Conservation (phyloP, 2,888 invertebrate species). For the Pyrochroa serraticornis region DNA sequence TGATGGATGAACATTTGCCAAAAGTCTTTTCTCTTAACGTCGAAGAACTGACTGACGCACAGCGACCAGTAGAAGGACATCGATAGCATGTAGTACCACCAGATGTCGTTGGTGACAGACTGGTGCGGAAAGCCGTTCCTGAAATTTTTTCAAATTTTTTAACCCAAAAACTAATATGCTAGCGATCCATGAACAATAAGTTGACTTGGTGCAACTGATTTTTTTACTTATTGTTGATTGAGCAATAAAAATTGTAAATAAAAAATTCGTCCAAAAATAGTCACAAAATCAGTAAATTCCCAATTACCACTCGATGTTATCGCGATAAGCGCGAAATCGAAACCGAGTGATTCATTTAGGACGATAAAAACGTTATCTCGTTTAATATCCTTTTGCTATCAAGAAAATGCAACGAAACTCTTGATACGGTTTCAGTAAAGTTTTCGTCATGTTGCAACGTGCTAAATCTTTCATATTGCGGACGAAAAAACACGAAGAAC, state of each 20-base stretch:
- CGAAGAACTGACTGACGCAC: conserved; percentile 90
- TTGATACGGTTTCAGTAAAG: too few relatives aligned
- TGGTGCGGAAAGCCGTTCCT: conserved; percentile 65
- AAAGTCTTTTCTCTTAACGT: conserved; percentile 92
- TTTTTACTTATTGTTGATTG: background rate
- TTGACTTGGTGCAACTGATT: background rate
- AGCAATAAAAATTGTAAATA: background rate
- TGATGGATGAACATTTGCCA: conserved; percentile 99
- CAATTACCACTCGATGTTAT: too few relatives aligned
- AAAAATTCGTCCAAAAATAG: too few relatives aligned
- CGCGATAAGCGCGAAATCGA: too few relatives aligned
- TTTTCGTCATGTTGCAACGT: conserved; percentile 38
- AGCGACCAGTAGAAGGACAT: conserved; percentile 95
- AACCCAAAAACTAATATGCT: background rate
- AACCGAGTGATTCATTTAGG: background rate
- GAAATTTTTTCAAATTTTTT: conserved; percentile 26
- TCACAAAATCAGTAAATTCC: too few relatives aligned
- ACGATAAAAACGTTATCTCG: background rate
- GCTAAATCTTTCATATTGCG: conserved; percentile 49
- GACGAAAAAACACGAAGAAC: conserved; percentile 34
- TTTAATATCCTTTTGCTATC: background rate
- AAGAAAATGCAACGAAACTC: background rate
- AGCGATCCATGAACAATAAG: background rate
- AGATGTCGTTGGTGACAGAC: conserved; percentile 80
- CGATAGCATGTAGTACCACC: conserved; percentile 98